Base-by-base conservation (phyloP, 1,140 invertebrate species). In the Odontomachus brunneus region DNA sequence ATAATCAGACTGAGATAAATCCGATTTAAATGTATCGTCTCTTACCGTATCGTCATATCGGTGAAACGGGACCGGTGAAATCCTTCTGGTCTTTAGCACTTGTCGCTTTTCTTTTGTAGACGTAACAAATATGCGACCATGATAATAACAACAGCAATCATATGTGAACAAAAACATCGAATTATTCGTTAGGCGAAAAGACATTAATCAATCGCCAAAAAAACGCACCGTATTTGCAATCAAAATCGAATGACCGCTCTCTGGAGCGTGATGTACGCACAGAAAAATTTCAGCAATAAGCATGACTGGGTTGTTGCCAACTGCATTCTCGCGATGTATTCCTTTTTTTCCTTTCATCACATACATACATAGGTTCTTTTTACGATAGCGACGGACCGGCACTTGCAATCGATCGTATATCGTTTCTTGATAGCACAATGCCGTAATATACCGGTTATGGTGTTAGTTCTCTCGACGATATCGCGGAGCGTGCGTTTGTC, bases 251-350 rank as follows among this genome's bases (percentile, higher is more conserved):
- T 82, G 83, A 84, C 76, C 76, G 82, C 76, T 87, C 82, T 84
- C 76, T 84, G 72, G 53, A 66, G 83, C 72, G 75, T 76, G 76
- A 84, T 76, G 82, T 55, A 84, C 38, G 57, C 86, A 14, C 22
- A 5, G 83, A 88, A 88, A 88, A 88, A 88, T 88, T 88, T 80
- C 57, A 66, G 86, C 87, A 71, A 88, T 88, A 85, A 88, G 76
- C 83, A 87, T 82, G 82, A 60, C 67, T 85, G 87, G 85, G 80
- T 74, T 53, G 3, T 3, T 60, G 86, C 83, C 86, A 88, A 88
- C 38, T 80, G n/a, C 57, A 74, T 82, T 86, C 55, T 80, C 51
- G 29, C 22, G n/a, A 9, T 33, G 55, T 29, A 1, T 53, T 78
- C 65, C 62, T 72, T 84, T 84, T 19, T 72, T 55, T 62, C 33